Percentiles rank a stretch among this genome's conserved stretches.
Evolutionary conservation across 2,113 vertebrate species (phyloP).

Genomic region (Nicator chloris): DNA sequence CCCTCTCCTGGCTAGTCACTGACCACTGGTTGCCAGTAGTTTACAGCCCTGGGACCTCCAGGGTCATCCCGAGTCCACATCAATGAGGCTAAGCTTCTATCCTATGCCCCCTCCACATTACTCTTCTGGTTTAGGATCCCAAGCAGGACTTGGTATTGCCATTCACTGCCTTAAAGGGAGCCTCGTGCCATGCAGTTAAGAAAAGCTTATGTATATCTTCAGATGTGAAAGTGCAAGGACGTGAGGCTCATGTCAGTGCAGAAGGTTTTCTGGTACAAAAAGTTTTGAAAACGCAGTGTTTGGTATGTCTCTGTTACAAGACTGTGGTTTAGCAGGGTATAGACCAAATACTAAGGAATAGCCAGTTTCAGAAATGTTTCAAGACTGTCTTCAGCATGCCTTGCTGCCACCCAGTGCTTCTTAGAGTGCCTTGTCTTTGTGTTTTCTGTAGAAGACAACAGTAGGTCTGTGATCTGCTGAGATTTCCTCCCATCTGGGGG

Average conservation of each 20-base stretch:
- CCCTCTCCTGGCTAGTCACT: neutral
- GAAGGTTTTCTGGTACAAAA: neutral
- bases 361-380: neutral
- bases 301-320: neutral
- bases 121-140: neutral
- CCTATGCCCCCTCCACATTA: rapidly evolving
- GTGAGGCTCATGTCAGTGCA: neutral
- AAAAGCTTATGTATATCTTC: neutral
- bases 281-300: neutral
- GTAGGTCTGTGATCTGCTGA: neutral
- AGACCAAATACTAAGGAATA: neutral
- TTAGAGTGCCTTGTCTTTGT: neutral
- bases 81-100: neutral
- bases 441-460: neutral
- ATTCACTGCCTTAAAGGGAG: neutral
- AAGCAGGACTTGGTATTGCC: neutral
- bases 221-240: neutral
- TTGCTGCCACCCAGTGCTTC: neutral
- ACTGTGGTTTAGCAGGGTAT: neutral
- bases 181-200: neutral
- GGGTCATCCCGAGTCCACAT: neutral
- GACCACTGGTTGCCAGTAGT: neutral
- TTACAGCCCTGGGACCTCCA: neutral
- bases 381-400: neutral
- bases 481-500: neutral